Evolutionary conservation across 2,888 invertebrate species (phyloP), one percentile per base, ranked within the genome.

Genomic region (Acholoe squamosa): DNA sequence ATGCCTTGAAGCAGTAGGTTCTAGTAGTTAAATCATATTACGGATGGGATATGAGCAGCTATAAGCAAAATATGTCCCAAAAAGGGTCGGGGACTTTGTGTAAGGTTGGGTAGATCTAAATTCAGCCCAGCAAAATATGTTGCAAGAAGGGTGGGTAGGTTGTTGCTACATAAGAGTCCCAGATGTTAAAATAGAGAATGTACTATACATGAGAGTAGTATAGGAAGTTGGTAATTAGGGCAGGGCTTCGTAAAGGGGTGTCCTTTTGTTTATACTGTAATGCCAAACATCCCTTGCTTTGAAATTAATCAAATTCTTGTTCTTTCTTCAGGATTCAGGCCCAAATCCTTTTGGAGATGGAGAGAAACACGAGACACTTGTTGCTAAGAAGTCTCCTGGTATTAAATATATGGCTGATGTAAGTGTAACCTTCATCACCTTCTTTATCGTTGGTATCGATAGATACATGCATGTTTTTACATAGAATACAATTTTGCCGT

Each of bases 341-440:
- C 31, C 19, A 3, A 89, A 89, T 89, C 89, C 89, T 34, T 89
- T 61, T 77, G 76, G 51, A 76, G 33, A 67, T 33, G 89, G 76
- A 52, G 54, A 77, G 12, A 89, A 89, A 52, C 71, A 67, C 31
- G 61, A 80, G 22, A 43, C 91, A 34, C 90, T 92, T 22, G 92
- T 92, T 28, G 92, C 92, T 67, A 92, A 92, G 89, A 92, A 92
- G 84, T 92, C 92, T 19, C 92, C 92, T 14, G 80, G 90, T 25
- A 52, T 89, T 43, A 3, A 43, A 43, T 43, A 43, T 51, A 12
- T 84, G 25, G 91, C 89, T 34, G 86, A 91, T 88, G 92, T 92
- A 71, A 67, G 91, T 90, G 22, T 84, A 19, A 16, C 0, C 25
- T 33, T 3, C 19, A 51, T n/a, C 28, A 56, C 19, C 0, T 67